Evolutionary conservation across 2,797 vertebrate species (phyloP), one percentile per base, ranked within the genome.

Genomic region (Periparus ater): DNA sequence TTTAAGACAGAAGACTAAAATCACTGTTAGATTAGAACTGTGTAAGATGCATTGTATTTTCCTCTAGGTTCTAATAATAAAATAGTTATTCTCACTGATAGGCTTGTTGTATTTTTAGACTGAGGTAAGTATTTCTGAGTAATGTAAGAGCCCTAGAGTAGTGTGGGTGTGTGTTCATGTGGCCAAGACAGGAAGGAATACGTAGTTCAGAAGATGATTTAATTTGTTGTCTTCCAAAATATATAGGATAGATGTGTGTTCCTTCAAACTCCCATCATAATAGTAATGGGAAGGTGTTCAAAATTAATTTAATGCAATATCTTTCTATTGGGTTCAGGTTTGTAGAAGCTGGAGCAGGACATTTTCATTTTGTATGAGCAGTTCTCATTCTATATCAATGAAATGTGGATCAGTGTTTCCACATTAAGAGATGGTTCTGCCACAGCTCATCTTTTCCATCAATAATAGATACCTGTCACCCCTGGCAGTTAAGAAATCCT

Each of bases 361-460:
- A 34, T 78, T 75, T 84, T 77, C 30, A 77, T 92, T 94, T 93
- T 70, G 29, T 58, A 58, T 58, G 70, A 92, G 53, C 36, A 67
- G 68, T 78, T 91, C 36, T 93, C 80, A 60, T 91, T 80, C 40
- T 67, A 73, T 77, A 62, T 75, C 15, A 87, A 83, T 54, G 29
- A 45, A 70, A 60, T 60, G 36, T 29, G 40, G 79, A 81, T 85
- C 22, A 23, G n/a, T 51, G 80, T 82, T 91, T 93, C 92, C 84
- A 71, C 62, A 50, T 65, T 60, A 87, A 88, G 91, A 85, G 45
- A 57, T 36, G 10, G 30, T 60, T 89, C 75, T 89, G 42, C 70
- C 51, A 71, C 38, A 89, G 62, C 47, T 96, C 61, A 67, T 89
- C 55, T 93, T 85, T 90, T 84, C 74, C 54, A 83, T 91, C 62